Evolutionary conservation across 2,113 vertebrate species (phyloP).

Genomic region (Microtus montanus): DNA sequence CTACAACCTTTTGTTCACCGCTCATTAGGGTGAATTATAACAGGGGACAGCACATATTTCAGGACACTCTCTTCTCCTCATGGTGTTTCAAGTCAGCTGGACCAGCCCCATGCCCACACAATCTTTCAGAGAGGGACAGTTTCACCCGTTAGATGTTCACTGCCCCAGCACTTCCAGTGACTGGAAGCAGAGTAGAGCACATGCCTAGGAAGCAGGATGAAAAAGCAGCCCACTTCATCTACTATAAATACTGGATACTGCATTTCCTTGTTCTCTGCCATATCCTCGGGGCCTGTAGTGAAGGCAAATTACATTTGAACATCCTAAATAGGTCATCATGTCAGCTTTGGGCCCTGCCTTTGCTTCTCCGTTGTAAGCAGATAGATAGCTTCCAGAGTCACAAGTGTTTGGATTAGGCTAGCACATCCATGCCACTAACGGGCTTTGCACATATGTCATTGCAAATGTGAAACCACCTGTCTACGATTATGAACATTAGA

Average conservation of each 20-base stretch:
- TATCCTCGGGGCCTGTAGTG: neutral
- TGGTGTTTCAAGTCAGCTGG: conserved; percentile 16
- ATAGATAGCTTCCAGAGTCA: neutral
- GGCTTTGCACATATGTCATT: neutral
- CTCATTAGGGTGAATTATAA: conserved; percentile 83
- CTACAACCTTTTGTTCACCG: conserved; percentile 81
- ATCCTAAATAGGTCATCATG: conserved; percentile 13
- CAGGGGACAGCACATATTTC: conserved; percentile 80
- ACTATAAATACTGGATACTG: conserved; percentile 36
- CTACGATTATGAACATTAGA: neutral
- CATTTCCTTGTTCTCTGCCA: conserved; percentile 7
- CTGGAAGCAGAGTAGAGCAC: neutral
- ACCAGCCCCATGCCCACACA: neutral
- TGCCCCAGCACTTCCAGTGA: neutral
- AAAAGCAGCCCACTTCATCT: neutral
- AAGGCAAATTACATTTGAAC: neutral
- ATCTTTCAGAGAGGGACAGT: neutral
- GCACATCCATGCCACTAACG: neutral
- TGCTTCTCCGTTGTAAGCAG: neutral
- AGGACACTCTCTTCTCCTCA: conserved; percentile 66
- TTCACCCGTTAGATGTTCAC: neutral
- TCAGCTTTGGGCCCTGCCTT: neutral
- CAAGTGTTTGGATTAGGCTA: neutral
- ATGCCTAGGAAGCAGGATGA: neutral
- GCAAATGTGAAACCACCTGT: neutral